These are phyloP conservation scores for Lagodon rhomboides DNA, from an alignment of 2,797 vertebrate genomes.

Conservation along the genomic window DNA sequence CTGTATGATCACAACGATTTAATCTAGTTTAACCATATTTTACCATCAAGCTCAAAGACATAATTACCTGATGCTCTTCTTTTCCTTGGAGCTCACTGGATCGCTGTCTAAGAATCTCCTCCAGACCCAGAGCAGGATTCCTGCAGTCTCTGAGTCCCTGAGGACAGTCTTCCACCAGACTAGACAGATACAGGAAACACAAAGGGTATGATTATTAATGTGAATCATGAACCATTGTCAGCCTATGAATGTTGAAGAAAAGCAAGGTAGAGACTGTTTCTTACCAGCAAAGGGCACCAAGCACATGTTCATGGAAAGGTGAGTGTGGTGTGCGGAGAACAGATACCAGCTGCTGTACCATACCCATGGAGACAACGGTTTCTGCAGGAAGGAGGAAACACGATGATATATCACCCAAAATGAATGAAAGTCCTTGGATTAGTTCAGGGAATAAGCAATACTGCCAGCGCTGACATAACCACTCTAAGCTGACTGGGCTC, in stretches of 20 bases:
- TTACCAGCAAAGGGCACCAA: constrained; percentile 93
- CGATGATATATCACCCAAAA: not conserved
- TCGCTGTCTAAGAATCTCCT: constrained; percentile 88
- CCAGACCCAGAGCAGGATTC: constrained; percentile 86
- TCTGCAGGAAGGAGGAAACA: constrained; percentile 72
- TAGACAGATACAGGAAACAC: constrained; percentile 59
- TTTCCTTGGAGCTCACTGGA: constrained; percentile 84
- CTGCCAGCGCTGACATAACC: not conserved
- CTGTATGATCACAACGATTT: not conserved
- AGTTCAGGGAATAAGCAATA: not conserved
- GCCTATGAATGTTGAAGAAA: not conserved
- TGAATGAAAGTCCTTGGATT: not conserved
- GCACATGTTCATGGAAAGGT: constrained; percentile 91
- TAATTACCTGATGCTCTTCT: constrained; percentile 89
- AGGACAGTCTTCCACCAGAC: constrained; percentile 89
- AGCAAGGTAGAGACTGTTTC: constrained; percentile 11
- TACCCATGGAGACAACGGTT: constrained; percentile 91
- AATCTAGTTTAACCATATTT: not conserved
- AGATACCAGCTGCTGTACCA: constrained; percentile 93
- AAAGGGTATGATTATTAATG: not conserved
- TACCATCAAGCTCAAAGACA: not conserved
- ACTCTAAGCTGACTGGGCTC: not conserved
- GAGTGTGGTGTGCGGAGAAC: constrained; percentile 89
- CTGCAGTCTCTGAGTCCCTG: constrained; percentile 85
- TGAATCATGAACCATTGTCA: not conserved